These are phyloP conservation scores for Cataglyphis altisquamis DNA, from an alignment of 2,888 invertebrate genomes.

Conservation along the genomic window DNA sequence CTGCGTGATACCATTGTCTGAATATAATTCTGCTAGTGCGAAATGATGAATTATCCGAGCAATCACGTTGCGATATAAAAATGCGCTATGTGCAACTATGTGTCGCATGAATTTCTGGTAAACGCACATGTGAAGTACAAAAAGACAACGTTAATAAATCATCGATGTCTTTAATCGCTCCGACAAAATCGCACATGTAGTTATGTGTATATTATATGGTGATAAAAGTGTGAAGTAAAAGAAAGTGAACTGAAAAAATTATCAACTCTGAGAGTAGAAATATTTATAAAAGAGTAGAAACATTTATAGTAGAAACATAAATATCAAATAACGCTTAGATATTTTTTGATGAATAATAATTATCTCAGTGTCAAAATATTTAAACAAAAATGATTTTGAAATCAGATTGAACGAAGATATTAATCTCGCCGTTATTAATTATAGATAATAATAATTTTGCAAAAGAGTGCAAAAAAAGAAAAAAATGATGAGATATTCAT, in stretches of 20 bases:
- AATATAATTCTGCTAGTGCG: neutral
- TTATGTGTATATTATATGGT: neutral
- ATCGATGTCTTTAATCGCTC: neutral
- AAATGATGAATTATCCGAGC: constrained; percentile 4
- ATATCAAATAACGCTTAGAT: neutral
- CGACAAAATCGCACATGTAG: neutral
- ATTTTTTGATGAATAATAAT: neutral
- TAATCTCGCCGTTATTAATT: neutral
- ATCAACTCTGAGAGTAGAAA: neutral
- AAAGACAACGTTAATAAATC: neutral
- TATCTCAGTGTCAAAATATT: neutral
- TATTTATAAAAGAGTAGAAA: neutral
- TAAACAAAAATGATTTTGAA: neutral
- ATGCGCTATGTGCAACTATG: constrained; percentile 3
- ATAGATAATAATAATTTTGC: neutral
- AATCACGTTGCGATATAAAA: neutral
- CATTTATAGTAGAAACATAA: too few relatives aligned
- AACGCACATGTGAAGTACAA: neutral
- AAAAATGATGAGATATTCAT: neutral
- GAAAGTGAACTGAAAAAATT: neutral
- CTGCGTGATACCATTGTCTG: neutral
- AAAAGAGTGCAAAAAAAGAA: neutral
- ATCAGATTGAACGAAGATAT: neutral
- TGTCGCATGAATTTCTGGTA: neutral
- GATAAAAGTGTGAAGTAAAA: constrained; percentile 17